Base-by-base conservation (phyloP, 1,140 invertebrate species). In the Zaprionus taronus region DNA sequence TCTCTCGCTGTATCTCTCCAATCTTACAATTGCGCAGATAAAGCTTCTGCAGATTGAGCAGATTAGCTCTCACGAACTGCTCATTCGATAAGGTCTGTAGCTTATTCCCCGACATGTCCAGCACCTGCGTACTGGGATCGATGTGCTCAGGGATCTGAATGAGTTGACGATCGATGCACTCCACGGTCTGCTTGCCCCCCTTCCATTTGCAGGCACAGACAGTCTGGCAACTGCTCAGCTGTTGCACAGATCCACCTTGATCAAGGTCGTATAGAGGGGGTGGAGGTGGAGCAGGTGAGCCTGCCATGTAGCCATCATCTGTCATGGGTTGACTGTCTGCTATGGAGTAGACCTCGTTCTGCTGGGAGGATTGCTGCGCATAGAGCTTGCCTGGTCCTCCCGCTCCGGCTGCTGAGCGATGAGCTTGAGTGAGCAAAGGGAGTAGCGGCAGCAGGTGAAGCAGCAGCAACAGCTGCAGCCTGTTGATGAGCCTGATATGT, bases 161-260 rank as follows among this genome's bases (percentile, higher is more conserved):
- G 56, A 98, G 94, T 34, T 95, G 95, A 17, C 96, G 95, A 92
- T 97, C 95, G 66, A 95, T 94, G 93, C 97, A 98, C 93, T 98
- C 97, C 22, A 98, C 97, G 24, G 97, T 97, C 83, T 97, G 96
- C 93, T 98, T 98, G 69, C 97, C 97, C 82, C 96, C 95, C 93
- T 98, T 97, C 98, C 98, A 98, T 93, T 98, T 98, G 93, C 97
- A 98, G 72, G 95, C 94, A 93, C 97, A 98, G 80, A 96, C 95
- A 24, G 95, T 95, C 51, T 96, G 96, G 83, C 97, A 97, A 71
- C 93, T 94, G 70, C 91, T 92, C 66, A 90, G 49, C 41, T 92
- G 91, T 41, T 86, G 90, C 47, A 73, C 62, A 9, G 81, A 34
- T 11, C 31, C 61, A 41, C 71, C 63, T 17, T 9, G 41, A 41